Evolutionary conservation across 2,113 vertebrate species (phyloP).

Genomic region (Nestor notabilis): DNA sequence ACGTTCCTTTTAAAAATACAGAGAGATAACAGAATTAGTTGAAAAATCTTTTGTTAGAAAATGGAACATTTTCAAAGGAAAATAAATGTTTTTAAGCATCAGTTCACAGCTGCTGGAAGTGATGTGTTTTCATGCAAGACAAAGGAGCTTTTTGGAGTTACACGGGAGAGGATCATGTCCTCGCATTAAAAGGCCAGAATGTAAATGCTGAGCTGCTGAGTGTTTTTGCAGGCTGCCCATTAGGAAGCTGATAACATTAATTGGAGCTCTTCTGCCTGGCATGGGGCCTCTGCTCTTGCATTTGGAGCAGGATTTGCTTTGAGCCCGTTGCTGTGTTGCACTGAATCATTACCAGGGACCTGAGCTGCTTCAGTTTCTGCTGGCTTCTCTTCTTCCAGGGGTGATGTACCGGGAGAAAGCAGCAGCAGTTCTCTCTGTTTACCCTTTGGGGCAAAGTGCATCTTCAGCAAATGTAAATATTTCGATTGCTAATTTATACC

Average conservation of each 20-base stretch:
- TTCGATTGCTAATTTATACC: background rate
- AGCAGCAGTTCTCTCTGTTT: background rate
- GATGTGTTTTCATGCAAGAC: background rate
- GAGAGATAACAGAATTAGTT: background rate
- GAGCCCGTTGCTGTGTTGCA: rapidly evolving
- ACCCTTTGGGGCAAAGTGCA: background rate
- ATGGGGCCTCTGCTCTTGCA: rapidly evolving
- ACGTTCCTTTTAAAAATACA: background rate
- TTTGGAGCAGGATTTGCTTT: background rate
- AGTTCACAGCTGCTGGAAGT: background rate
- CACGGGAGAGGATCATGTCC: background rate
- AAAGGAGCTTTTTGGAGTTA: background rate
- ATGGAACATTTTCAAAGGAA: background rate
- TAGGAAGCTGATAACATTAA: background rate
- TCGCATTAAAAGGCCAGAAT: background rate
- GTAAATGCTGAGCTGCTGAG: background rate
- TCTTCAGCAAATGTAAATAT: constrained; percentile 11
- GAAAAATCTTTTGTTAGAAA: background rate
- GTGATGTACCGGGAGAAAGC: rapidly evolving
- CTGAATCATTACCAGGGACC: background rate
- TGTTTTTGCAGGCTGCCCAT: background rate
- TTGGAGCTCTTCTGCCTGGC: background rate
- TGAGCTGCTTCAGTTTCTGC: background rate
- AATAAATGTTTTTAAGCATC: background rate
- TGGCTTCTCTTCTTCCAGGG: background rate